Evolutionary conservation across 1,140 invertebrate genomes (phyloP), one percentile per base, ranked within the genome.

Genomic region (Solenopsis fugax): DNA sequence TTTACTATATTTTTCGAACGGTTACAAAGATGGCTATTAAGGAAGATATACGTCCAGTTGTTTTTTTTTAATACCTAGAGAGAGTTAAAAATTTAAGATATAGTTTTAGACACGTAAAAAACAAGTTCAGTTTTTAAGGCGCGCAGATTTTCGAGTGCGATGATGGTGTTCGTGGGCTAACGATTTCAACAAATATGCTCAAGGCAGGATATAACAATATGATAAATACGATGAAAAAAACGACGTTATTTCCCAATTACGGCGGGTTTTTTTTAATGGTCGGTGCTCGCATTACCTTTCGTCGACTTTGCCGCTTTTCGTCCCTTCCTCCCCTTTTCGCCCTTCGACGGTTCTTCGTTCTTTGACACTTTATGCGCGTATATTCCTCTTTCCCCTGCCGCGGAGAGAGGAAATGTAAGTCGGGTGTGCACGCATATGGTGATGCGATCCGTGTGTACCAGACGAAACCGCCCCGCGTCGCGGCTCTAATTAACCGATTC

Each of bases 401-500:
- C 34, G 73, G 29, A 29, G 29, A 29, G 29, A 60, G 29, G 58
- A 58, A 84, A 75, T 67, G 85, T 90, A 89, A 90, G 85, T 67
- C 85, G 78, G 50, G 76, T 84, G 56, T 86, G 77, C 81, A 80
- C 24, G 34, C 71, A 60, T 48, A 60, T 34, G 41, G 29, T 62
- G 90, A 87, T 88, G 89, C 85, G 69, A 86, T 87, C 29, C 58
- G 64, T 71, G 71, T 82, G 69, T 89, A 87, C 73, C 60, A 62
- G 82, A 88, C 84, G 90, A 90, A 90, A 87, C 89, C 84, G 65
- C 84, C 84, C 89, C 84, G 87, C 85, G 84, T 85, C 72, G 77
- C 76, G 89, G 90, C 92, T 93, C 93, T 94, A 94, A 94, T 94
- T 94, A 94, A 94, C 93, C 93, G 91, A 92, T 93, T 93, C 93